Conservation (phyloP, 37 sponge, comb jelly and placozoan species). For the Eunapius fragilis region DNA sequence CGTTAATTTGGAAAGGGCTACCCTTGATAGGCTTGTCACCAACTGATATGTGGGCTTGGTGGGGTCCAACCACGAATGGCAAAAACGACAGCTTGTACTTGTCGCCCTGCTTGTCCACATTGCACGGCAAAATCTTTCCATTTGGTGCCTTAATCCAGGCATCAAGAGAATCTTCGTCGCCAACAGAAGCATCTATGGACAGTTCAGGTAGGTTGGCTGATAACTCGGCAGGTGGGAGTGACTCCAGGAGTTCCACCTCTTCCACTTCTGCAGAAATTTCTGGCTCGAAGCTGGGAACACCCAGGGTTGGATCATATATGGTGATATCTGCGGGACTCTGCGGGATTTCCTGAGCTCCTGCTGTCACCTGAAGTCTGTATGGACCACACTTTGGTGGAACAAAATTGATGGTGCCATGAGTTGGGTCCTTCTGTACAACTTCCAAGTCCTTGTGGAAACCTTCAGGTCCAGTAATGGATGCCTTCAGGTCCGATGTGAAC, state of each 20-base stretch:
- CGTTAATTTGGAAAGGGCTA: conserved; percentile 31
- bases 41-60: background rate
- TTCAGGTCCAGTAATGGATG: background rate
- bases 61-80: background rate
- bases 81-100: background rate
- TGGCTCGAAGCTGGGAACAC: background rate
- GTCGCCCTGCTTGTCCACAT: background rate
- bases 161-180: background rate
- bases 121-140: background rate
- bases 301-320: background rate
- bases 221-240: background rate
- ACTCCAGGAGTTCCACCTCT: background rate
- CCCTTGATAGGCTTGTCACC: conserved; percentile 31
- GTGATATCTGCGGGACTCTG: background rate
- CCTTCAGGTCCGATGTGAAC: background rate
- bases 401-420: background rate
- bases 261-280: background rate
- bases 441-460: background rate
- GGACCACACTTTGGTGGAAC: background rate
- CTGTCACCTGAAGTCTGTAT: background rate
- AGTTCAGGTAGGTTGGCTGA: background rate
- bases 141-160: background rate
- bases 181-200: background rate
- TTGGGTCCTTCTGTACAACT: background rate
- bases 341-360: background rate